Evolutionary conservation across 2,888 invertebrate species (phyloP).

Genomic region (Drymonia ruficornis): DNA sequence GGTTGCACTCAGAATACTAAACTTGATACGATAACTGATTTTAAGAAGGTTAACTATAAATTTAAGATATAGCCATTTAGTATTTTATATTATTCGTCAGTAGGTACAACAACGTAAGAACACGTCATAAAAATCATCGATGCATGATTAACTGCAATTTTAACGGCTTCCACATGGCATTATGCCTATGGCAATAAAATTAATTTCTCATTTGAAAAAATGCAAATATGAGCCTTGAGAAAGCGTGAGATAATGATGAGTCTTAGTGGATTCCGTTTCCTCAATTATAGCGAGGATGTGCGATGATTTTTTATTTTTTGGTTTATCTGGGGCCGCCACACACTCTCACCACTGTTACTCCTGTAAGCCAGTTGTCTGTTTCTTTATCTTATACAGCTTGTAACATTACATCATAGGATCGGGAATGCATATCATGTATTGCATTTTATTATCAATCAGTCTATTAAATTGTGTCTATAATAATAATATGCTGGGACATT

Average conservation of each 20-base stretch:
- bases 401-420: too few species aligned
- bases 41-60: too few species aligned
- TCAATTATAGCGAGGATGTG: neutral
- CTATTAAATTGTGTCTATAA: too few species aligned
- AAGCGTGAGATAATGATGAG: conserved; percentile 22
- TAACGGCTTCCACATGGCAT: conserved; percentile 3
- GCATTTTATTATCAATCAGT: too few species aligned
- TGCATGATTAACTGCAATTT: neutral
- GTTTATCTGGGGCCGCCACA: too few species aligned
- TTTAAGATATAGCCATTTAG: neutral
- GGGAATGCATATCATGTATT: too few species aligned
- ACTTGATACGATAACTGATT: too few species aligned
- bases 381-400: too few species aligned
- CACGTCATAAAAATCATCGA: neutral
- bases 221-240: conserved; percentile 20
- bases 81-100: neutral
- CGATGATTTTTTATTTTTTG: neutral
- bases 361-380: too few species aligned
- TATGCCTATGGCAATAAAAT: conserved; percentile 11
- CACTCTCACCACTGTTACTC: too few species aligned
- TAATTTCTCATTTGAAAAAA: conserved; percentile 12
- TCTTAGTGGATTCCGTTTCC: neutral
- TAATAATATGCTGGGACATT: too few species aligned
- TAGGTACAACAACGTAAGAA: neutral
- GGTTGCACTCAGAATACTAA: too few species aligned